Conservation (phyloP, 1,140 invertebrate genomes). For the Listronotus oregonensis region DNA sequence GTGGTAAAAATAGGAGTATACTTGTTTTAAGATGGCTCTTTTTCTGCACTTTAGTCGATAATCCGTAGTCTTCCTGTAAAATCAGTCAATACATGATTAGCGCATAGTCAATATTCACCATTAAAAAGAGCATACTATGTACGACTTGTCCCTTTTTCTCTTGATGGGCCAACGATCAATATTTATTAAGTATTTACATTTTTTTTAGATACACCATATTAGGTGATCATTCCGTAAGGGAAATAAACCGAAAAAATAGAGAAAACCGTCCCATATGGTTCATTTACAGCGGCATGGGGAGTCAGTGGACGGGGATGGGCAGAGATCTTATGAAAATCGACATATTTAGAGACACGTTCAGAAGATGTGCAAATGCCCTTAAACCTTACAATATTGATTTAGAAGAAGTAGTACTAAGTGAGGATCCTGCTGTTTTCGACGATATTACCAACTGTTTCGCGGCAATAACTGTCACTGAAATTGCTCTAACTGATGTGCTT, state of each 20-base stretch:
- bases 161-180: no score
- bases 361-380: constrained; percentile 73
- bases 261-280: constrained; percentile 86
- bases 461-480: constrained; percentile 89
- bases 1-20: no score
- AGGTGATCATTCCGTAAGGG: constrained; percentile 21
- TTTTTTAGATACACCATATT: constrained; percentile 24
- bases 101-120: no score
- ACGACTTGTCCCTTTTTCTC: no score
- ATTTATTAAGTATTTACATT: no score
- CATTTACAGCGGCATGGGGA: constrained; percentile 94
- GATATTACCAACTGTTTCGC: constrained; percentile 86
- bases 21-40: no score
- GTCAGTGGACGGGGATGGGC: constrained; percentile 93
- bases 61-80: no score
- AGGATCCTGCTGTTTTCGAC: constrained; percentile 74
- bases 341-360: constrained; percentile 75
- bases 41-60: no score
- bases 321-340: constrained; percentile 78
- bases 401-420: constrained; percentile 74
- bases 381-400: constrained; percentile 78
- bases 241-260: constrained; percentile 44
- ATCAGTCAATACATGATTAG: no score
- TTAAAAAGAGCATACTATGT: no score
- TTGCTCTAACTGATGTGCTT: constrained; percentile 85